Base-by-base conservation (phyloP, 2,113 vertebrate species). In the Platysteira castanea region DNA sequence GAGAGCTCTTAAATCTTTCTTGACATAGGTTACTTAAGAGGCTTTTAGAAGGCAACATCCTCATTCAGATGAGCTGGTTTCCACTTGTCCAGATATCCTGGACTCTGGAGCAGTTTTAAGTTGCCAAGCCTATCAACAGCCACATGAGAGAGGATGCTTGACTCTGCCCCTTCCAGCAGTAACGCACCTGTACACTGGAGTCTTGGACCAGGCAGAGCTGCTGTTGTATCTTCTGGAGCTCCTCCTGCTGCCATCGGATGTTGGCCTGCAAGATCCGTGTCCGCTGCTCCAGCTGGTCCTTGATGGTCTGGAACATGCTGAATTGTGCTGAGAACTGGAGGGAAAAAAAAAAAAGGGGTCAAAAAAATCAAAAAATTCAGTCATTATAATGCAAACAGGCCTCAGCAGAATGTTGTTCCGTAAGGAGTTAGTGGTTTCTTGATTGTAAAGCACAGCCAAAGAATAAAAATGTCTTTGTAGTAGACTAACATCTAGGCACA, bases 201-300 rank as follows among this genome's bases (percentile, higher is more conserved):
- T 98, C 97, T 93, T 98, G 98, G 35, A 98, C 98, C 94, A 98
- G 95, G 93, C 97, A 98, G 60, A 98, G 97, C 91, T 98, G 98
- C 90, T 98, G 96, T 92, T 98, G 98, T 71, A 98, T 98, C 97
- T 98, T 98, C 79, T 98, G 98, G 19, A 98, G 98, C 61, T 98
- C 98, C 76, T 98, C 98, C 84, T 98, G 98, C 84, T 98, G 98
- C 98, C 98, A 98, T 23, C 97, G 96, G 91, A 98, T 98, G 57
- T 98, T 98, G 91, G 98, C 98, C 87, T 98, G 98, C 71, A 98
- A 96, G 79, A 98, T 96, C 31, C 97, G 95, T 1, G 98, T 98
- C 47, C 98, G 84, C 93, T 98, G 98, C 93, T 98, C 98, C 28
- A 98, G 97, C 88, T 98, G 98, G 80, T 98, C 98, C 87, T 98